Percentiles rank a stretch among this genome's conserved stretches.
These are phyloP conservation scores for Cosmia trapezina DNA, from an alignment of 2,888 invertebrate species.

Conservation along the genomic window DNA sequence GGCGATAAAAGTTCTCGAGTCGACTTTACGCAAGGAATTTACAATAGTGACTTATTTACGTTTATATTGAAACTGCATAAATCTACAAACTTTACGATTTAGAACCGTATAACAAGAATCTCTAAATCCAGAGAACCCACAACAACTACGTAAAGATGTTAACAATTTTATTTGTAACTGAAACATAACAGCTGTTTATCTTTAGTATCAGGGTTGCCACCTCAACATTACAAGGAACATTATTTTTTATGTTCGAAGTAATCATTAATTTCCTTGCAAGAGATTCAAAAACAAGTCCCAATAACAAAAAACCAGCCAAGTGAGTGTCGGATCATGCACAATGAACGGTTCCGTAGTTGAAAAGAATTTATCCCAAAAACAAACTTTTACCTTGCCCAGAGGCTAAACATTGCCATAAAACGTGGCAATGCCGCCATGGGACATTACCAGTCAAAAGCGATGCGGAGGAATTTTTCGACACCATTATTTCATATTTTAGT, in stretches of 20 bases:
- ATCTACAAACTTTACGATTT: slow-evolving; percentile 67
- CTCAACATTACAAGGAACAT: slow-evolving; percentile 42
- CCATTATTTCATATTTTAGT: too few species aligned
- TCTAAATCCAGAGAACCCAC: slow-evolving; percentile 65
- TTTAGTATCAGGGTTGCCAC: slow-evolving; percentile 61
- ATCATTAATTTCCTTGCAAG: slow-evolving; percentile 52
- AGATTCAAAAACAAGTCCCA: slow-evolving; percentile 50
- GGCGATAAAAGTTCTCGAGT: slow-evolving; percentile 61
- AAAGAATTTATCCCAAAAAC: too few species aligned
- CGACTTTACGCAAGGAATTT: slow-evolving; percentile 56
- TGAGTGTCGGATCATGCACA: too few species aligned
- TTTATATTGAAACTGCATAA: slow-evolving; percentile 65
- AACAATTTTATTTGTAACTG: slow-evolving; percentile 68
- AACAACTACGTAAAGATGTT: slow-evolving; percentile 66
- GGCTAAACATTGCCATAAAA: too few species aligned
- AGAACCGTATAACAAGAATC: slow-evolving; percentile 60
- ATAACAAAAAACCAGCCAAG: slow-evolving; percentile 25
- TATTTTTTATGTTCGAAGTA: slow-evolving; percentile 52
- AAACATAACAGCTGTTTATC: slow-evolving; percentile 69
- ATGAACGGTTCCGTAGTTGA: too few species aligned
- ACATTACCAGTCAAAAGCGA: too few species aligned
- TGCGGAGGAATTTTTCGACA: too few species aligned
- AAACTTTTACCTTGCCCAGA: too few species aligned
- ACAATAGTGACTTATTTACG: slow-evolving; percentile 59
- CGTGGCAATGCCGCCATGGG: too few species aligned